phyloP scores from a whole-genome alignment of 2,888 invertebrate genomes.

The Zaprionus bogoriensis region DNA sequence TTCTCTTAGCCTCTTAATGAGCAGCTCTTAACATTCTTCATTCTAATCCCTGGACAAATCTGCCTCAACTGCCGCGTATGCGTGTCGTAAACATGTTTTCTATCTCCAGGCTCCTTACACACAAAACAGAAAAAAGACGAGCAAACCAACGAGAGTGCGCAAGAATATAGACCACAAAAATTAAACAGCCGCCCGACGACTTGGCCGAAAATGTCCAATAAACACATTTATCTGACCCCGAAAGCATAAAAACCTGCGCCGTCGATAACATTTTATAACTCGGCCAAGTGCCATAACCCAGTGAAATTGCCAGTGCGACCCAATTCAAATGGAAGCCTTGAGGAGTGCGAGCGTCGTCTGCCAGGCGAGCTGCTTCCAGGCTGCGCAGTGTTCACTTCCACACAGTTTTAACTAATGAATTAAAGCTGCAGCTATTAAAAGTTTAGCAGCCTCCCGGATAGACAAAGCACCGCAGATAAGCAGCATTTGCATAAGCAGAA shows the following conservation, averaged over 20 bases:
- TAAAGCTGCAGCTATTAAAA: constrained; percentile 72
- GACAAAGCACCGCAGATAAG: constrained; percentile 30
- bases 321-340: constrained; percentile 1
- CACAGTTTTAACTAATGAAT: constrained; percentile 64
- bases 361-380: neutral
- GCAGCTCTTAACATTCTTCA: constrained; percentile 61
- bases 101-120: constrained; percentile 28
- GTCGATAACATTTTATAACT: constrained; percentile 75
- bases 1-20: constrained; percentile 62
- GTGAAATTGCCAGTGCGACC: constrained; percentile 33
- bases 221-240: constrained; percentile 76
- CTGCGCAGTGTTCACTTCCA: constrained; percentile 2
- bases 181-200: constrained; percentile 57
- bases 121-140: constrained; percentile 23
- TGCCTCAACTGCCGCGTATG: constrained; percentile 50
- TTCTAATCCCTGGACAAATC: constrained; percentile 73
- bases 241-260: constrained; percentile 73
- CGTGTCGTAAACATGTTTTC: constrained; percentile 70
- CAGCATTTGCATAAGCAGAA: constrained; percentile 36
- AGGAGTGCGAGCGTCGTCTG: too few relatives aligned
- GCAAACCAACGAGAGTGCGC: constrained; percentile 26
- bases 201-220: constrained; percentile 64
- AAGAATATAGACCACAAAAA: constrained; percentile 67
- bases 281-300: constrained; percentile 67
- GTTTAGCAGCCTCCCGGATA: constrained; percentile 48